A percentile compares a stretch with the other conserved stretches of the same genome.
phyloP scores from a whole-genome alignment of 2,888 invertebrate species.

The Altica lythri region DNA sequence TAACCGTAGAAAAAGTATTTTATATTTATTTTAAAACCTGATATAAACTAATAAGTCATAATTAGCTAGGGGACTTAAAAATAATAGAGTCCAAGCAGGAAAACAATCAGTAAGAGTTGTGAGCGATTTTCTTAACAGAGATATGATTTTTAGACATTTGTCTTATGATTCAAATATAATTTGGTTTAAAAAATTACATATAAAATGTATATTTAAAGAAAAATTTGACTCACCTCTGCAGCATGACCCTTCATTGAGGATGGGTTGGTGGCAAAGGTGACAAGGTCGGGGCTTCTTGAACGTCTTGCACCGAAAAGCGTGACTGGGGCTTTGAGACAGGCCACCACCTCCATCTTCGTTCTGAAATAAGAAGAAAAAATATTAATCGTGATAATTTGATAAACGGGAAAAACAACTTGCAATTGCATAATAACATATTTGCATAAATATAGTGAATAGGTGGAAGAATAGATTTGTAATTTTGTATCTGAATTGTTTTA shows the following conservation, averaged over 20 bases:
- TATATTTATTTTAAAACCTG: no score
- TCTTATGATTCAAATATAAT: no score
- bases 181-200: no score
- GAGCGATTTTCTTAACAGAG: no score
- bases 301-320: constrained; percentile 75
- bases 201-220: no score
- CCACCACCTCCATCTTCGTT: constrained; percentile 64
- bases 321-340: constrained; percentile 66
- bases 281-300: constrained; percentile 77
- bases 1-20: no score
- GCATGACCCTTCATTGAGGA: constrained; percentile 74
- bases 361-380: constrained; percentile 58
- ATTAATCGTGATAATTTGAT: not conserved
- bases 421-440: not conserved
- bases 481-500: no score
- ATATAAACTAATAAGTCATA: no score
- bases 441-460: not conserved
- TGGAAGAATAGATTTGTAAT: not conserved
- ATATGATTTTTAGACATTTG: no score
- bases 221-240: constrained; percentile 68
- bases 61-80: no score
- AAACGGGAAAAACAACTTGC: not conserved
- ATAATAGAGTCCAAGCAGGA: no score
- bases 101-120: no score
- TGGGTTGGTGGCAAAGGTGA: constrained; percentile 79